A percentile compares a stretch with the other conserved stretches of the same genome.
phyloP scores from a whole-genome alignment of 2,888 invertebrate genomes.

The Parthenolecanium corni region DNA sequence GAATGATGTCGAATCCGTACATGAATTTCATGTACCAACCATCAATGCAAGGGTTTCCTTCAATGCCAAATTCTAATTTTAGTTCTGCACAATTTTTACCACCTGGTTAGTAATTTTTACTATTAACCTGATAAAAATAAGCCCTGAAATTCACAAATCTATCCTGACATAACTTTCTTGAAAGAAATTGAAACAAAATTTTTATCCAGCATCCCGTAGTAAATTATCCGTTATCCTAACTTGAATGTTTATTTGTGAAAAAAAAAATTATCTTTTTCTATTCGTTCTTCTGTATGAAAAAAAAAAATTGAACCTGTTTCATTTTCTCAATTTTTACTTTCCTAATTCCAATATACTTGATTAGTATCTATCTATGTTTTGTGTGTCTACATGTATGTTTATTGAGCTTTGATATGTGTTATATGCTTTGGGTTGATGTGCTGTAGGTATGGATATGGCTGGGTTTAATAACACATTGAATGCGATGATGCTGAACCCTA shows the following conservation, averaged over 20 bases:
- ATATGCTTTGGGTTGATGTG: slow-evolving; percentile 17
- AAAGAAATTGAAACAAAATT: too few relatives aligned
- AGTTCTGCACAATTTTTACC: slow-evolving; percentile 15
- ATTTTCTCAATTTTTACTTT: too few relatives aligned
- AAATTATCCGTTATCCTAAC: too few relatives aligned
- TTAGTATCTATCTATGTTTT: background rate
- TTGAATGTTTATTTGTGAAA: too few relatives aligned
- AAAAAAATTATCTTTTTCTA: too few relatives aligned
- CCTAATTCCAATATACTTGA: background rate
- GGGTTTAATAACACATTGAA: slow-evolving; percentile 37
- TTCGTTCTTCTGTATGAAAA: too few relatives aligned
- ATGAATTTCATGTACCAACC: slow-evolving; percentile 24
- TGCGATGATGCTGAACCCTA: slow-evolving; percentile 39
- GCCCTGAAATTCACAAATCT: too few relatives aligned
- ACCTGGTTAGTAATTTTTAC: background rate
- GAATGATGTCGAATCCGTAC: slow-evolving; percentile 6
- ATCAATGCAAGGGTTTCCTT: slow-evolving; percentile 23
- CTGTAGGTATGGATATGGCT: slow-evolving; percentile 39
- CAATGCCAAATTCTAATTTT: slow-evolving; percentile 13
- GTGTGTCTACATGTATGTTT: background rate
- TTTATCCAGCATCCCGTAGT: too few relatives aligned
- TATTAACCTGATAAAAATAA: too few relatives aligned
- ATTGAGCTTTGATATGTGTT: slow-evolving; percentile 26
- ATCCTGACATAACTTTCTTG: too few relatives aligned
- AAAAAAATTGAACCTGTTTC: too few relatives aligned